phyloP scores from a whole-genome alignment of 2,113 vertebrate genomes.

The Prietella phreatophila region DNA sequence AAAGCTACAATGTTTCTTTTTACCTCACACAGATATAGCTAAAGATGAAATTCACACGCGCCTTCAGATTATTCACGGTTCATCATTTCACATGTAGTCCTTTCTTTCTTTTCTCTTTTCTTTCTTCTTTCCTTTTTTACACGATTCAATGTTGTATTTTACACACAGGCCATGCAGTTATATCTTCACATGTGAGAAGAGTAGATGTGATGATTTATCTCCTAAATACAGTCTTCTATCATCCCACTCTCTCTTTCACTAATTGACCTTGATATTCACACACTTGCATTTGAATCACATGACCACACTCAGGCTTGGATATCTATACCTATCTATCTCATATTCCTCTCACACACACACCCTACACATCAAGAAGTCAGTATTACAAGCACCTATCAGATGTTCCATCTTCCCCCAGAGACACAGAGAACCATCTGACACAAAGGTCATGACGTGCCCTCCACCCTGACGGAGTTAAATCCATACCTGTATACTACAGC shows the following conservation, averaged over 20 bases:
- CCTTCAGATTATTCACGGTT: not conserved
- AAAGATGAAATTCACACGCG: not conserved
- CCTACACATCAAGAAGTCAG: not conserved
- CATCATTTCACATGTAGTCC: not conserved
- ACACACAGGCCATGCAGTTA: not conserved
- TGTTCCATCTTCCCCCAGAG: conserved; percentile 10
- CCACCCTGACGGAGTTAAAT: not conserved
- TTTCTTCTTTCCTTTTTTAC: not conserved
- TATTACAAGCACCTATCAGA: not conserved
- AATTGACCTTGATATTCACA: conserved; percentile 35
- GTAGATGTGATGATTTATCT: not conserved
- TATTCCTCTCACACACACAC: not conserved
- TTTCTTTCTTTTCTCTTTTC: not conserved
- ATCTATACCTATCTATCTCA: not conserved
- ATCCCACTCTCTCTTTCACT: conserved; percentile 32
- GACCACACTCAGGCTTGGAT: not conserved
- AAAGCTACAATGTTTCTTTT: not conserved
- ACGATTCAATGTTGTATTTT: not conserved
- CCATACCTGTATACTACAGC: not conserved
- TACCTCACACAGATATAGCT: not conserved
- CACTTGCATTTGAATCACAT: not conserved
- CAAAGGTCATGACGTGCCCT: not conserved
- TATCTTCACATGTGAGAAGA: not conserved
- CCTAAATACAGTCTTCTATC: conserved; percentile 27
- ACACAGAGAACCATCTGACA: not conserved